Base-by-base conservation (phyloP, 2,797 vertebrate species). In the Myripristis jacobus region DNA sequence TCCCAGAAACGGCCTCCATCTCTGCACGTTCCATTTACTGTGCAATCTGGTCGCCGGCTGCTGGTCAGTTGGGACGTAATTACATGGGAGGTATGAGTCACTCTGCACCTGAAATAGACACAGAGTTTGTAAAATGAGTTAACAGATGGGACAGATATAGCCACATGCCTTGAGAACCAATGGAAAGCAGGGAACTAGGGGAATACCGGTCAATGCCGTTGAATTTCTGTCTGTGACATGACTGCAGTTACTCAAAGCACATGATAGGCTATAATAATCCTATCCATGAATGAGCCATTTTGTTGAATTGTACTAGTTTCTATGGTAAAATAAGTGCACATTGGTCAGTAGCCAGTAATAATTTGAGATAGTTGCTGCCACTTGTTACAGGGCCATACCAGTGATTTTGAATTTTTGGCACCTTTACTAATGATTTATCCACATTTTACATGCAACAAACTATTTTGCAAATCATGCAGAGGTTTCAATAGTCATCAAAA, bases 41-140 rank as follows among this genome's bases (percentile, higher is more conserved):
- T 70, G 67, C 73, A 74, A 70, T 79, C 74, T 60, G 38, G 6
- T 7, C 79, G 75, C 72, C 25, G n/a, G 62, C 44, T 25, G 34
- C 57, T 66, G 15, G 61, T 66, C 74, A 62, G 75, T 73, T 59
- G 36, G 66, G 70, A 77, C 3, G 55, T 87, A 89, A 88, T 90
- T 88, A 89, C 25, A 79, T 2, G 87, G 87, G 55, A 88, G 68
- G 65, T 88, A 77, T 92, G 88, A 92, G 87, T 92, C 90, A 90
- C 66, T 7, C 36, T 22, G 61, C 41, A 83, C 77, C 84, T 79
- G 63, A 91, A 92, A 91, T 90, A 91, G 81, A 87, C 25, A 29
- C 56, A 53, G 43, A 36, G 55, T 48, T 43, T 58, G 48, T 27
- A 78, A 73, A 81, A 76, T 43, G 52, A 9, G 11, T 74, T 73